phyloP scores from a whole-genome alignment of 37 sponge, comb jelly and placozoan species.

The Mnemiopsis leidyi region DNA sequence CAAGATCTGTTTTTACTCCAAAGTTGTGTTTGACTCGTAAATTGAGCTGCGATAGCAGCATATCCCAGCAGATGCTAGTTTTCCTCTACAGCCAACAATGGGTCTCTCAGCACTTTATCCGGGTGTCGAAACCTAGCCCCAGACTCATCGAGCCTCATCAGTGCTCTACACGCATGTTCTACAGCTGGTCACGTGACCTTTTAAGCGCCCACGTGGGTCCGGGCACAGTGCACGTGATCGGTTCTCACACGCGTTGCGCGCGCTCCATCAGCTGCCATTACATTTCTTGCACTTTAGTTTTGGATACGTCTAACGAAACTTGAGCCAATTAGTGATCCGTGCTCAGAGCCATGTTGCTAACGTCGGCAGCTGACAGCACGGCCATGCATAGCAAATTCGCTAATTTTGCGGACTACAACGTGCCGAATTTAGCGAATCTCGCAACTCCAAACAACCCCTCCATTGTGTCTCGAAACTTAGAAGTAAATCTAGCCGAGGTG shows the following conservation, averaged over 20 bases:
- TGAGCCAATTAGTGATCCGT: not conserved
- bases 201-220: not conserved
- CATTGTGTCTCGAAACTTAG: constrained; percentile 36
- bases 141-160: not conserved
- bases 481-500: constrained; percentile 28
- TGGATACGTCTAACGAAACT: not conserved
- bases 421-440: not conserved
- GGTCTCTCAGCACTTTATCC: not conserved
- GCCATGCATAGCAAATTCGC: constrained; percentile 52
- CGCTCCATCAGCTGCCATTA: constrained; percentile 29
- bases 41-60: too few relatives aligned
- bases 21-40: too few relatives aligned
- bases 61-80: too few relatives aligned
- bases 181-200: constrained; percentile 38
- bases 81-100: not conserved
- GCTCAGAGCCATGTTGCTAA: constrained; percentile 5
- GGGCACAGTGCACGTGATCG: not conserved
- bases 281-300: constrained; percentile 47
- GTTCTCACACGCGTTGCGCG: constrained; percentile 39
- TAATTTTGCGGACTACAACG: constrained; percentile 45
- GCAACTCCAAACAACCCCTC: not conserved
- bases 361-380: constrained; percentile 36
- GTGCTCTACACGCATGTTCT: not conserved
- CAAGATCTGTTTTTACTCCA: too few relatives aligned
- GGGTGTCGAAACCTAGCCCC: not conserved